Percentiles rank a stretch among this genome's conserved stretches.
Evolutionary conservation across 2,888 invertebrate genomes (phyloP).

Genomic region (Lycia hirtaria): DNA sequence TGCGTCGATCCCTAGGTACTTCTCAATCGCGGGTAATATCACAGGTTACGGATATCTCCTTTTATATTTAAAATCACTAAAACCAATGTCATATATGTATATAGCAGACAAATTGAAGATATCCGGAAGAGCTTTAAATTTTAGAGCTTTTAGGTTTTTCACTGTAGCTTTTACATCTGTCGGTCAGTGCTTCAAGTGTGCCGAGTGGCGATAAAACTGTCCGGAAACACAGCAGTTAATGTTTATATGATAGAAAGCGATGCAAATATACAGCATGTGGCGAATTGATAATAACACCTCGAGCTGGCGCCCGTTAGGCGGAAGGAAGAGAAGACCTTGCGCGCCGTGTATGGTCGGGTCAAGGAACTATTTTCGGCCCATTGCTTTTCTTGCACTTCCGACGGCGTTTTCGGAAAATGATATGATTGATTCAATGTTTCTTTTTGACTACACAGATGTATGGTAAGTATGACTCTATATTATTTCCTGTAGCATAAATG

Average conservation of each 20-base stretch:
- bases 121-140: too few relatives aligned
- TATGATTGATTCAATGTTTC: not conserved
- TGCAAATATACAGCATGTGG: constrained; percentile 21
- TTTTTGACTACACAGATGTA: too few relatives aligned
- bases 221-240: not conserved
- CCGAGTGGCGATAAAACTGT: not conserved
- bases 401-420: not conserved
- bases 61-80: too few relatives aligned
- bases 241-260: constrained; percentile 26
- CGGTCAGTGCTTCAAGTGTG: not conserved
- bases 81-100: too few relatives aligned
- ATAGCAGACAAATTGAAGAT: not conserved
- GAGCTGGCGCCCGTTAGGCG: constrained; percentile 37
- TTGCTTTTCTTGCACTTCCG: constrained; percentile 28
- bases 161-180: not conserved
- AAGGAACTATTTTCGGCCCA: constrained; percentile 39
- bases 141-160: not conserved
- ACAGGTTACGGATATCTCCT: too few relatives aligned
- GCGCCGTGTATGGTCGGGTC: constrained; percentile 41
- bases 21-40: too few relatives aligned
- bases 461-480: too few relatives aligned
- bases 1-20: too few relatives aligned
- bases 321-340: constrained; percentile 43
- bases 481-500: too few relatives aligned
- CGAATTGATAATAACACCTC: constrained; percentile 41